These are phyloP conservation scores for Hestina assimilis DNA, from an alignment of 1,140 invertebrate genomes.

Conservation along the genomic window DNA sequence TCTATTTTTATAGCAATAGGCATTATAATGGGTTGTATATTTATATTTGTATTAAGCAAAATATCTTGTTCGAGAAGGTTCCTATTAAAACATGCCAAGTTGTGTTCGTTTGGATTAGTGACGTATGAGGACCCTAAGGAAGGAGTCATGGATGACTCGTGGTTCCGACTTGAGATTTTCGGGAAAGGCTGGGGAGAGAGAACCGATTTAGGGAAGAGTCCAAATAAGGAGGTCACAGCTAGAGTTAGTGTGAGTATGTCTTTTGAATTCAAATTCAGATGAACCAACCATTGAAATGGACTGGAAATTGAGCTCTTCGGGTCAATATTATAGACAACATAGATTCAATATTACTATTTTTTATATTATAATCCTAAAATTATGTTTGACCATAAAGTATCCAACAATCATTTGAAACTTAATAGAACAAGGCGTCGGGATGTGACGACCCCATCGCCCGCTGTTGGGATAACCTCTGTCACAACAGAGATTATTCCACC, in stretches of 20 bases:
- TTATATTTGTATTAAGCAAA: constrained; percentile 84
- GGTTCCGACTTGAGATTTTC: constrained; percentile 84
- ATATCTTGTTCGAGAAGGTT: constrained; percentile 82
- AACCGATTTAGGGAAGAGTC: constrained; percentile 81
- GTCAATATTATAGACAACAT: too few species aligned
- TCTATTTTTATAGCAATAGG: constrained; percentile 73
- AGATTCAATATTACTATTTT: too few species aligned
- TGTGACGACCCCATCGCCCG: too few species aligned
- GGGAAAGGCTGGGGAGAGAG: constrained; percentile 88
- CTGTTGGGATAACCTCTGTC: too few species aligned
- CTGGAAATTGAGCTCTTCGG: too few species aligned
- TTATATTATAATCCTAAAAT: too few species aligned
- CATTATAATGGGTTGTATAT: constrained; percentile 76
- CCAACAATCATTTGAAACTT: too few species aligned
- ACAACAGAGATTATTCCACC: too few species aligned
- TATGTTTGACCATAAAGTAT: too few species aligned
- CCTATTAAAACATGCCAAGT: constrained; percentile 79
- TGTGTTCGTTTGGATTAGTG: constrained; percentile 79
- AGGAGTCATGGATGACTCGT: constrained; percentile 78
- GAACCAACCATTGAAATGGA: too few species aligned
- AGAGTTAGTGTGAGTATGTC: constrained; percentile 64
- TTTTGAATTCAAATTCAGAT: too few species aligned
- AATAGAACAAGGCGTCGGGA: too few species aligned
- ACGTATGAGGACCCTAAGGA: constrained; percentile 83
- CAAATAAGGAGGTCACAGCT: constrained; percentile 84